Evolutionary conservation across 2,797 vertebrate genomes (phyloP), one percentile per base, ranked within the genome.

Genomic region (Poecile montanus): DNA sequence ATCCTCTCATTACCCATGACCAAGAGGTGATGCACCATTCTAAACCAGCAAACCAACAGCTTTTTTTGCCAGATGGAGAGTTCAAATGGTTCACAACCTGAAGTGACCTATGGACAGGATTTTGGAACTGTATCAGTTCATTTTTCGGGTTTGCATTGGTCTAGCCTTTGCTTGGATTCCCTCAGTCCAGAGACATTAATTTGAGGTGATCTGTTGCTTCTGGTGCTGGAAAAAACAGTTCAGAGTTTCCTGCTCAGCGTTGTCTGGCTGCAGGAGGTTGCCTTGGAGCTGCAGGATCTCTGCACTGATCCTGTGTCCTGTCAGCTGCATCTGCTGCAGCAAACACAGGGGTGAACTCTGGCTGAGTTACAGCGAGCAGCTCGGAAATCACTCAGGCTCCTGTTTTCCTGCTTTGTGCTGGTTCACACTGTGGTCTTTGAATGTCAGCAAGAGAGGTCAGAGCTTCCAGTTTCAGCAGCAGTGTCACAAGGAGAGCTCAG

Each of bases 361-460:
- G 58, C 44, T 6, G 18, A 10, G n/a, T 13, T 15, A 14, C 44
- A 42, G 47, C 0, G 0, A 83, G 75, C 3, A 0, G 44, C 23
- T 62, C 2, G 1, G 70, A 77, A 90, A 57, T 65, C 27, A 16
- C 9, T 32, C 36, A 2, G 50, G 48, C 75, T 63, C 0, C 0
- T 58, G 57, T 51, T 91, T 78, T 88, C 92, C 89, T 90, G 80
- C 13, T 15, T 51, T 45, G 3, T 25, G 78, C 77, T 80, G 72
- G 17, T 68, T 80, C 77, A 4, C 53, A 5, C 1, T 40, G 30
- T 27, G 75, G 22, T 48, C 57, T 85, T 3, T 25, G 50, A n/a
- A 7, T 18, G 60, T 66, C 88, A 77, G 84, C 88, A 72, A 10
- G 63, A 73, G 74, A 82, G 78, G 20, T 32, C 71, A 62, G 51